A percentile compares a stretch with the other conserved stretches of the same genome.
phyloP scores from a whole-genome alignment of 2,888 invertebrate genomes.

The Apeira syringaria region DNA sequence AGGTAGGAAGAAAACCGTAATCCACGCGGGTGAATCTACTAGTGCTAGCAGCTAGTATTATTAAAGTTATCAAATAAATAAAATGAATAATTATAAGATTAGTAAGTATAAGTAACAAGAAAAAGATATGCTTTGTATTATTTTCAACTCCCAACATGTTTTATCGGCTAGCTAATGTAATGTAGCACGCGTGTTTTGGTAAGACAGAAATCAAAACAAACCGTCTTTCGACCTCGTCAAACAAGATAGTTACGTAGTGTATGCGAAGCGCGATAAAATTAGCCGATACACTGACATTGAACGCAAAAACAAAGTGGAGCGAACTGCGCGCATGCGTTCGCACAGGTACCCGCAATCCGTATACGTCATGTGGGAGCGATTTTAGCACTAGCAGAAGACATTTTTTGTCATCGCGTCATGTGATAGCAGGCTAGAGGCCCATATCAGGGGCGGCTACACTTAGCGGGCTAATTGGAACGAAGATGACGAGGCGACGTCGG shows the following conservation, averaged over 20 bases:
- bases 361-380: conserved; percentile 30
- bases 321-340: conserved; percentile 67
- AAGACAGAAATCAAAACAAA: conserved; percentile 72
- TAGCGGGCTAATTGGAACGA: conserved; percentile 58
- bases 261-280: conserved; percentile 78
- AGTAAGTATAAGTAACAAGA: too few relatives aligned
- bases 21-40: too few relatives aligned
- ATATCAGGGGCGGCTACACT: conserved; percentile 47
- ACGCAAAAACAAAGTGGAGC: conserved; percentile 80
- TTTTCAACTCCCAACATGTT: too few relatives aligned
- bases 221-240: conserved; percentile 71
- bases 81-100: too few relatives aligned
- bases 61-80: too few relatives aligned
- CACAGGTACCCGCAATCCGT: conserved; percentile 39
- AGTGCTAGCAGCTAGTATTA: too few relatives aligned
- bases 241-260: conserved; percentile 71
- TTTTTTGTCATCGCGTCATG: conserved; percentile 54
- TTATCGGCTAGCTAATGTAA: conserved; percentile 32
- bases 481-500: conserved; percentile 53
- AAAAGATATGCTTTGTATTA: too few relatives aligned
- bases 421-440: conserved; percentile 48
- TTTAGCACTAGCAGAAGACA: conserved; percentile 30
- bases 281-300: conserved; percentile 82
- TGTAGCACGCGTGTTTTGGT: conserved; percentile 51
- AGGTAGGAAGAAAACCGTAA: too few relatives aligned